phyloP scores from a whole-genome alignment of 2,888 invertebrate genomes.

The Drosophila lutescens region DNA sequence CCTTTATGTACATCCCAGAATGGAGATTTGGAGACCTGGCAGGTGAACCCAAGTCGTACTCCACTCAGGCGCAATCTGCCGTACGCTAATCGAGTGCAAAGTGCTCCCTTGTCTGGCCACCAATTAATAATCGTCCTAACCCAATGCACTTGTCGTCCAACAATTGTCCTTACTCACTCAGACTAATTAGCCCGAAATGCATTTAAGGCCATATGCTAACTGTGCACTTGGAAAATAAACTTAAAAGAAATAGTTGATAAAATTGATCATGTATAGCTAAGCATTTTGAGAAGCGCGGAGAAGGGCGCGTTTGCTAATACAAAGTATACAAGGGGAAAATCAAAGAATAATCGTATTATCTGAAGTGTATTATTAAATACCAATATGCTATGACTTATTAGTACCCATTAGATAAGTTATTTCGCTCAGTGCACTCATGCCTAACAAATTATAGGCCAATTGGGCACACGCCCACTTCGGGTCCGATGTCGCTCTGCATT shows the following conservation, averaged over 20 bases:
- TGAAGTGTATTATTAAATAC: too few relatives aligned
- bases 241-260: too few relatives aligned
- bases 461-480: constrained; percentile 25
- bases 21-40: too few relatives aligned
- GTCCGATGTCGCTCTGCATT: background rate
- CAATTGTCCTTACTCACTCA: constrained; percentile 38
- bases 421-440: background rate
- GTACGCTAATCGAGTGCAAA: constrained; percentile 23
- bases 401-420: too few relatives aligned
- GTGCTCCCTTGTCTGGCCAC: constrained; percentile 14
- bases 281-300: background rate
- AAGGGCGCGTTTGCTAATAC: background rate
- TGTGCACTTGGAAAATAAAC: background rate
- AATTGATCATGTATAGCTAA: too few relatives aligned
- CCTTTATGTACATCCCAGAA: background rate
- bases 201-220: background rate
- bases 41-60: background rate
- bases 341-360: too few relatives aligned
- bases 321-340: too few relatives aligned
- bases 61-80: constrained; percentile 3
- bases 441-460: constrained; percentile 37
- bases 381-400: background rate
- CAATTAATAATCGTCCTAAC: constrained; percentile 25
- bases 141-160: constrained; percentile 23
- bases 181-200: constrained; percentile 28